Evolutionary conservation across 1,140 invertebrate genomes (phyloP), one percentile per base, ranked within the genome.

Genomic region (Drosophila nannoptera): DNA sequence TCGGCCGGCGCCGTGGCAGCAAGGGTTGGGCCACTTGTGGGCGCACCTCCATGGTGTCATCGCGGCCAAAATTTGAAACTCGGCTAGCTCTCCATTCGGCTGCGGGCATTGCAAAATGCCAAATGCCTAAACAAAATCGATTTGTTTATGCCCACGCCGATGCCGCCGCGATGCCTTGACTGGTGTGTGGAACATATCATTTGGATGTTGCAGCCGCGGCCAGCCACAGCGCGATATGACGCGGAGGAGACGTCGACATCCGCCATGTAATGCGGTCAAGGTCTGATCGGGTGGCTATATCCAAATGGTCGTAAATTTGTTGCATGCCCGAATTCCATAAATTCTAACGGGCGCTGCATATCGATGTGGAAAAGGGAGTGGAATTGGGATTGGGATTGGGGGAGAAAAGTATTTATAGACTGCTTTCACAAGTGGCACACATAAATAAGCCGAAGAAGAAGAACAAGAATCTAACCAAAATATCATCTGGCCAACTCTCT

Each of bases 381-480:
- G 48, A n/a, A 38, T 52, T 59, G 22, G 16, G 7, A 40, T 46
- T 22, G 22, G 22, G 22, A 66, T 55, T 59, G 38, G 52, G 52
- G 32, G 59, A 22, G 45, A n/a, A 46, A 43, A 40, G 45, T 73
- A 74, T 71, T 66, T 55, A 70, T 83, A 83, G 66, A 33, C 5
- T 75, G 78, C 69, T 83, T 83, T 75, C 78, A 83, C 78, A 83
- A 83, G 78, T 83, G 80, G 69, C 69, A 58, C 63, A 72, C 80
- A 83, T 83, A 83, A 83, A 83, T 83, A 84, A 83, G 80, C 81
- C 69, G 73, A 54, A 55, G 22, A 16, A 43, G 40, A 14, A 14
- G 22, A 43, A 43, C 40, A 12, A 43, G 40, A 43, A 12, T 58
- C 69, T 54, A 63, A 56, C 80, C 32, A 55, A 63, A 75, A 65